A percentile compares a stretch with the other conserved stretches of the same genome.
These are phyloP conservation scores for Unio pictorum DNA, from an alignment of 2,888 invertebrate species.

Conservation along the genomic window DNA sequence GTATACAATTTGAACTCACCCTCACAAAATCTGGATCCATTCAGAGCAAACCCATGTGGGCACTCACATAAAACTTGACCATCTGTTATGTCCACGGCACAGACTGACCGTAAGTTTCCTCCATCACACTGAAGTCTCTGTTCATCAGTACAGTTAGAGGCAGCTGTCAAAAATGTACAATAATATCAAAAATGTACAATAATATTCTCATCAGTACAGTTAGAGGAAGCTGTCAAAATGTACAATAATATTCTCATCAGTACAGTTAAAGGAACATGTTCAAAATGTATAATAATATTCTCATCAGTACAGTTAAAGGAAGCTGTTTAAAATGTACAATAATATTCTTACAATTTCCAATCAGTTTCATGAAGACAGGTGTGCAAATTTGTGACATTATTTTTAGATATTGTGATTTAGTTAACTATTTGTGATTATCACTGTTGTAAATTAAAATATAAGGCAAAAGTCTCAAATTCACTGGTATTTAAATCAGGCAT, in stretches of 20 bases:
- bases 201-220: slow-evolving; percentile 13
- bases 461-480: too few relatives aligned
- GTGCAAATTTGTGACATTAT: too few relatives aligned
- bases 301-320: slow-evolving; percentile 5
- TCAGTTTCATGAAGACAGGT: neutral
- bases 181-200: neutral
- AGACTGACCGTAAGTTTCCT: slow-evolving; percentile 30
- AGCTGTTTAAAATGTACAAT: slow-evolving; percentile 18
- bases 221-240: slow-evolving; percentile 21
- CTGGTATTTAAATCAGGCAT: too few relatives aligned
- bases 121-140: slow-evolving; percentile 31
- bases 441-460: too few relatives aligned
- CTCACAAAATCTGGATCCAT: slow-evolving; percentile 22
- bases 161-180: slow-evolving; percentile 18
- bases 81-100: slow-evolving; percentile 21
- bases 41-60: slow-evolving; percentile 28
- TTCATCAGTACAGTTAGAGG: slow-evolving; percentile 17
- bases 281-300: neutral
- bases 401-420: too few relatives aligned
- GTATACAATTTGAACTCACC: slow-evolving; percentile 18
- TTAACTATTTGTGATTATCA: too few relatives aligned
- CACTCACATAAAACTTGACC: slow-evolving; percentile 33
- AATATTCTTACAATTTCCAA: neutral
- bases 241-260: neutral
- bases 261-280: slow-evolving; percentile 18